A percentile compares a stretch with the other conserved stretches of the same genome.
These are phyloP conservation scores for Heteropelma amictum DNA, from an alignment of 2,888 invertebrate species.

Conservation along the genomic window DNA sequence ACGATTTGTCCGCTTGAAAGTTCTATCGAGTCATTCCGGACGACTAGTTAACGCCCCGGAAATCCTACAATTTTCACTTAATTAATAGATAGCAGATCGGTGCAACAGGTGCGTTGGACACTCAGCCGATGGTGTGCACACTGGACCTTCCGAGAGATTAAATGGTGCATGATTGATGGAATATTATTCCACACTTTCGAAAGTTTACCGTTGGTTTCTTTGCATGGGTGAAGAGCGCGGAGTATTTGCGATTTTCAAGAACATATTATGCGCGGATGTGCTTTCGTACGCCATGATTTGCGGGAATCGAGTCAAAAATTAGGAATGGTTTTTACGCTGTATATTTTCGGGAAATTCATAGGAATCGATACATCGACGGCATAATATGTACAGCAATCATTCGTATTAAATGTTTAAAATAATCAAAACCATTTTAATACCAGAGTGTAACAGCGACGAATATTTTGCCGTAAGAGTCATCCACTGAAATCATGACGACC, in stretches of 20 bases:
- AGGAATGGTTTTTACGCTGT: too few relatives aligned
- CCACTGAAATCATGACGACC: not conserved
- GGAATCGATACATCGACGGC: too few relatives aligned
- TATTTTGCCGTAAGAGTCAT: too few relatives aligned
- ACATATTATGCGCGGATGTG: too few relatives aligned
- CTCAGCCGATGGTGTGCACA: conserved; percentile 14
- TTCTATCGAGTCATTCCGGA: conserved; percentile 36
- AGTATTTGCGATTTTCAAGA: too few relatives aligned
- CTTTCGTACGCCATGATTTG: too few relatives aligned
- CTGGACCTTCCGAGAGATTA: conserved; percentile 31
- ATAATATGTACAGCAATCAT: too few relatives aligned
- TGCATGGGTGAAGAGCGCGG: not conserved
- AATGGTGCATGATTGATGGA: conserved; percentile 46
- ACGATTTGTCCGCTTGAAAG: conserved; percentile 26
- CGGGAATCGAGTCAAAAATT: too few relatives aligned
- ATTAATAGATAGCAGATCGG: conserved; percentile 42
- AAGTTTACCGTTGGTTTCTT: conserved; percentile 25
- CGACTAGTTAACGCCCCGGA: conserved; percentile 30
- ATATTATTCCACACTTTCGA: conserved; percentile 23
- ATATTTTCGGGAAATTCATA: too few relatives aligned
- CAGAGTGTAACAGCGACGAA: too few relatives aligned
- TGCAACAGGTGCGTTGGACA: conserved; percentile 48
- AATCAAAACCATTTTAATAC: too few relatives aligned
- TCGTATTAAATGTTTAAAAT: too few relatives aligned
- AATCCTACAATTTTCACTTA: conserved; percentile 44